Evolutionary conservation across 2,888 invertebrate species (phyloP), one percentile per base, ranked within the genome.

Genomic region (Formica aserva): DNA sequence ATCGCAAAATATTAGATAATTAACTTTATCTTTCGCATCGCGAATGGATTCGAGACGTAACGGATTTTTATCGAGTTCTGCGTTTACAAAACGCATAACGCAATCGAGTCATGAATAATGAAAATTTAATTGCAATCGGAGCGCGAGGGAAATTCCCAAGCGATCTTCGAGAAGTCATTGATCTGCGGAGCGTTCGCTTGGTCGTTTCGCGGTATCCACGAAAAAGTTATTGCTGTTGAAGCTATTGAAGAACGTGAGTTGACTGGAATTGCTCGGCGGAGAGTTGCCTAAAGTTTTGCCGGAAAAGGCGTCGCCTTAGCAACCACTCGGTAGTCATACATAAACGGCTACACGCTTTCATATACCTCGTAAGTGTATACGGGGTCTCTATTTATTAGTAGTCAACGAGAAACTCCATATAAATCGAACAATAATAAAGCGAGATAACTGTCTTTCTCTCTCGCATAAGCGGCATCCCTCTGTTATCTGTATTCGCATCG

Each of bases 321-420:
- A 88, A 86, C 82, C 86, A 85, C 85, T 82, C 84, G 88, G 85
- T 86, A 83, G 85, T 83, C 85, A 81, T 85, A 82, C 88, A 85
- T 82, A 89, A 91, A 90, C 89, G 89, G 90, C 89, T 89, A 87
- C 90, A 90, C 88, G 87, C 90, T 90, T 90, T 88, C 85, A 85
- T 77, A 87, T 71, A 45, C 18, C 32, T 71, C 45, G 72, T 45
- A 72, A 71, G 72, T 71, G 60, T 62, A 32, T 41, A 45, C 18
- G 45, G 18, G 32, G 48, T 18, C 22, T 13, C 45, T 71, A 60
- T 80, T 60, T 80, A 80, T 80, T 80, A 80, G 32, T 45, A 60
- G 72, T 26, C 72, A 13, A 32, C 71, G n/a, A 45, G 67, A 69
- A 78, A 71, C 22, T 71, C 32, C n/a, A 13, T 45, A 71, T 60